A percentile compares a stretch with the other conserved stretches of the same genome.
phyloP scores from a whole-genome alignment of 2,797 vertebrate species.

The Chromobotia macracanthus region DNA sequence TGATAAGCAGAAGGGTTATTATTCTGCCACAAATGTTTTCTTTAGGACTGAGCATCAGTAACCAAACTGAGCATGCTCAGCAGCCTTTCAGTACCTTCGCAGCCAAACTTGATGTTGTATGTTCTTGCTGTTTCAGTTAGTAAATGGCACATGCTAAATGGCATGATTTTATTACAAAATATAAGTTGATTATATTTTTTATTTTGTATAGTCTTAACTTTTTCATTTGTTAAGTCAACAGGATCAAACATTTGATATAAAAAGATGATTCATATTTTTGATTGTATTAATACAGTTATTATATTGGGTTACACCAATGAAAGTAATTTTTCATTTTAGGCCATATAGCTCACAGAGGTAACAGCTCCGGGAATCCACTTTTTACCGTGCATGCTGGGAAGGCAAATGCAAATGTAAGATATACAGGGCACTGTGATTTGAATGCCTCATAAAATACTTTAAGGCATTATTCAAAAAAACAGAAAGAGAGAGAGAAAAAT shows the following conservation, averaged over 20 bases:
- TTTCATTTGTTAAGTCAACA: background rate
- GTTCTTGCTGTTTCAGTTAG: background rate
- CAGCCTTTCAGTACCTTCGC: background rate
- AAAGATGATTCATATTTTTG: too few species aligned
- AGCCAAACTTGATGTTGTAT: background rate
- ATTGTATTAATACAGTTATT: background rate
- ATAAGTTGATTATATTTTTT: background rate
- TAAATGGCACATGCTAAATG: too few species aligned
- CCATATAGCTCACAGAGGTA: background rate
- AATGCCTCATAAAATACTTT: constrained; percentile 41
- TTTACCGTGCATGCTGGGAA: background rate
- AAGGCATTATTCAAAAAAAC: constrained; percentile 5
- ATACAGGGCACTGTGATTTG: background rate
- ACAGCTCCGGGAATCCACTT: background rate
- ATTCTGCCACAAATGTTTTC: too few species aligned
- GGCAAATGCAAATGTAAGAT: constrained; percentile 26
- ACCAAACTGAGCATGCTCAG: background rate
- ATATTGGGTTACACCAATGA: background rate
- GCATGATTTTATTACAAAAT: too few species aligned
- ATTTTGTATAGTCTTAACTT: background rate
- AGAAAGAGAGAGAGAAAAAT: constrained; percentile 8
- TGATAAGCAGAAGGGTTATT: too few species aligned
- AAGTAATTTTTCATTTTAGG: background rate
- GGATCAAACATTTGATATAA: too few species aligned
- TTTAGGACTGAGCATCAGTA: background rate